These are phyloP conservation scores for Drosophila murphyi DNA, from an alignment of 1,140 invertebrate genomes.

Conservation along the genomic window DNA sequence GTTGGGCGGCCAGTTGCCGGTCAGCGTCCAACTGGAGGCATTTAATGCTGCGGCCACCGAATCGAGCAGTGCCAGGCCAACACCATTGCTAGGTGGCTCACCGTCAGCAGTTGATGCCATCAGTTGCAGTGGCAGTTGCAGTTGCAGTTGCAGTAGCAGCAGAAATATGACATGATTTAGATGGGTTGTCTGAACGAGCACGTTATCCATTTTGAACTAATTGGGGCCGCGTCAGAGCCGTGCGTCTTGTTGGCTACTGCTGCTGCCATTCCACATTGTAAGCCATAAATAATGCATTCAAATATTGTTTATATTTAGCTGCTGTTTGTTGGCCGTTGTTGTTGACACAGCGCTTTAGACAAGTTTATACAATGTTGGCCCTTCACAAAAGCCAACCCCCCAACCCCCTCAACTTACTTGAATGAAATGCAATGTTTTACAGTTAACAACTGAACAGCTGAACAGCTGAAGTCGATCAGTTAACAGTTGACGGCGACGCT, in stretches of 20 bases:
- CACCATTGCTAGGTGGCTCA: conserved; percentile 50
- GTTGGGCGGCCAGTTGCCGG: conserved; percentile 85
- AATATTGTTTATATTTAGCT: conserved; percentile 5
- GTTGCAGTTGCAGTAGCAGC: neutral
- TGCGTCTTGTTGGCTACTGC: neutral
- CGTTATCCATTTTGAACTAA: conserved; percentile 30
- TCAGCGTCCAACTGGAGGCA: conserved; percentile 85
- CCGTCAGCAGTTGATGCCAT: neutral
- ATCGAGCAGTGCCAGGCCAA: conserved; percentile 85
- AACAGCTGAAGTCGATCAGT: neutral
- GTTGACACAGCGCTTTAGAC: conserved; percentile 23
- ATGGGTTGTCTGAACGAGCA: neutral
- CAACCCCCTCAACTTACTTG: neutral
- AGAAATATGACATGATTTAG: no score
- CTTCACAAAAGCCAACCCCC: neutral
- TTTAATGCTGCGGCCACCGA: conserved; percentile 85
- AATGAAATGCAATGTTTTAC: no score
- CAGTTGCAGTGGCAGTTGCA: neutral
- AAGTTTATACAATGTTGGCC: neutral
- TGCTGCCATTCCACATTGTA: neutral
- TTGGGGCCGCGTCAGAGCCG: conserved; percentile 1
- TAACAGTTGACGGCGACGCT: neutral
- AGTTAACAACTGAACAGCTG: neutral
- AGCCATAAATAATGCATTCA: neutral
- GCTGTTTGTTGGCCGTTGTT: neutral